Conservation (phyloP, 2,888 invertebrate species). For the Abrostola triplasia region DNA sequence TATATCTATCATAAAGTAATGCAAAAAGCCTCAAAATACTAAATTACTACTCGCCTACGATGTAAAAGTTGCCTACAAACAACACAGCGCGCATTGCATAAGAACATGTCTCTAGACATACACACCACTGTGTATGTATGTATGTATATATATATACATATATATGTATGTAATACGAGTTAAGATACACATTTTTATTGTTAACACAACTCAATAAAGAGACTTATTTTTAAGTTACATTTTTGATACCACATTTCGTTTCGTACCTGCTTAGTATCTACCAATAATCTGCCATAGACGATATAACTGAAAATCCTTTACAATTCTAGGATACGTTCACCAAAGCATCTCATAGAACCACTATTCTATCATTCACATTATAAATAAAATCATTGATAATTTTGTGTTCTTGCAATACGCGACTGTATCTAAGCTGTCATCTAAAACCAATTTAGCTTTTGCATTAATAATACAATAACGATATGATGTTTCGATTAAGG, state of each 20-base stretch:
- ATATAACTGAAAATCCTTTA: no score
- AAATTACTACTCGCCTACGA: slow-evolving; percentile 69
- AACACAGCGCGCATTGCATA: slow-evolving; percentile 32
- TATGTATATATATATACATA: no score
- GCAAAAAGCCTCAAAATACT: slow-evolving; percentile 81
- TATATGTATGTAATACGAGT: slow-evolving; percentile 3
- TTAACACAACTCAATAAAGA: no score
- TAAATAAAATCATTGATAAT: not conserved
- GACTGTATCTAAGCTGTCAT: not conserved
- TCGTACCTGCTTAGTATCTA: no score
- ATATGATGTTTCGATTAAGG: slow-evolving; percentile 86
- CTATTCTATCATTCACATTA: no score
- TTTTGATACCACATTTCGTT: no score
- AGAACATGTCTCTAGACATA: slow-evolving; percentile 2
- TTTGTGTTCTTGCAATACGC: slow-evolving; percentile 24
- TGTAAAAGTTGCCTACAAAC: slow-evolving; percentile 39
- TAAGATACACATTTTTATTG: not conserved
- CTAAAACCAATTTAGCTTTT: slow-evolving; percentile 58
- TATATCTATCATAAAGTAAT: slow-evolving; percentile 64
- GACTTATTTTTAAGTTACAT: no score
- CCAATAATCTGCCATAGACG: no score
- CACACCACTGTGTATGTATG: no score
- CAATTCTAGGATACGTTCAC: no score
- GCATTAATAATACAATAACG: slow-evolving; percentile 86
- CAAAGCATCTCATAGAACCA: no score